A percentile compares a stretch with the other conserved stretches of the same genome.
Evolutionary conservation across 2,113 vertebrate species (phyloP).

Genomic region (Dipodomys ordii): DNA sequence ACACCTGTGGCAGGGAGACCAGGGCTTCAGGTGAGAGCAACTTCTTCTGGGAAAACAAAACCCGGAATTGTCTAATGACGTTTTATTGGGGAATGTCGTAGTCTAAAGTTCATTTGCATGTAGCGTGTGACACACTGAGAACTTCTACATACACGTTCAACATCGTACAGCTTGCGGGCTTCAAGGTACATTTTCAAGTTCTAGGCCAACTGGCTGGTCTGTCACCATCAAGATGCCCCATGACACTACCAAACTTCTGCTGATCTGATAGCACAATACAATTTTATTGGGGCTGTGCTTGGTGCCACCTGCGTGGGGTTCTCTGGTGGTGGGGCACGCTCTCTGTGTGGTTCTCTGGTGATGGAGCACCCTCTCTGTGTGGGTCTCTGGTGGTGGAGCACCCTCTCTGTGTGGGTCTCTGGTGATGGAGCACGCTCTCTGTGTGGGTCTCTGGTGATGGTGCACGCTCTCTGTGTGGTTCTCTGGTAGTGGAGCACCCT

Average conservation of each 20-base stretch:
- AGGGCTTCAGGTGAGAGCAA: constrained; percentile 50
- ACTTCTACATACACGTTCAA: constrained; percentile 86
- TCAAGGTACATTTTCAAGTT: constrained; percentile 91
- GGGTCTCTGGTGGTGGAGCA: too few species aligned
- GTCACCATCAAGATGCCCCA: constrained; percentile 72
- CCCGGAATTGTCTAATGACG: constrained; percentile 81
- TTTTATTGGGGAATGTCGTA: constrained; percentile 88
- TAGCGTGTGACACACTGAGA: constrained; percentile 82
- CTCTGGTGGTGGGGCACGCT: background rate
- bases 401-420: too few species aligned
- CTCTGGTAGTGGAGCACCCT: too few species aligned
- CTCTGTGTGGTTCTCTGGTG: background rate
- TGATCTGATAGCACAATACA: background rate
- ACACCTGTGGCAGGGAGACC: constrained; percentile 77
- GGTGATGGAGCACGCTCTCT: too few species aligned
- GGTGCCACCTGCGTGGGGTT: background rate
- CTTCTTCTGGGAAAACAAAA: constrained; percentile 55
- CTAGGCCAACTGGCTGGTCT: constrained; percentile 69
- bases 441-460: too few species aligned
- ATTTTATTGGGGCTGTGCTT: constrained; percentile 54
- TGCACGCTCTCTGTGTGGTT: too few species aligned
- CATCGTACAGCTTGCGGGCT: constrained; percentile 90
- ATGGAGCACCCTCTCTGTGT: background rate
- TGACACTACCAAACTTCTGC: constrained; percentile 69
- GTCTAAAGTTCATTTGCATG: constrained; percentile 85